phyloP scores from a whole-genome alignment of 2,113 vertebrate genomes.

The Lontra canadensis region DNA sequence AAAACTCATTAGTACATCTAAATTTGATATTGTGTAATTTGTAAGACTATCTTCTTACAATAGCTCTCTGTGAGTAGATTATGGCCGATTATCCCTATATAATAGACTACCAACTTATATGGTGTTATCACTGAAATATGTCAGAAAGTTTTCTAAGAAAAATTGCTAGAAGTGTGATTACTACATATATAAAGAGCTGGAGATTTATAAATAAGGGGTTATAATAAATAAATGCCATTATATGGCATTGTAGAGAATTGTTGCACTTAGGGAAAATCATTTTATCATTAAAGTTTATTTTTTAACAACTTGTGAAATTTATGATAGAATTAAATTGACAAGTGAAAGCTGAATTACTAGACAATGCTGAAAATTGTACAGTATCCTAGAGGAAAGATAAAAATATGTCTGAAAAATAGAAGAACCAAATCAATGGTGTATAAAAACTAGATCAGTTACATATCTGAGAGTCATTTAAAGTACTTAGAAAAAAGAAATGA shows the following conservation, averaged over 20 bases:
- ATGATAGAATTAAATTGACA: constrained; percentile 30
- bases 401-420: constrained; percentile 13
- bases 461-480: neutral
- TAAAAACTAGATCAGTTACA: constrained; percentile 3
- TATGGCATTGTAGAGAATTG: neutral
- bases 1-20: neutral
- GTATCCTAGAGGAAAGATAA: neutral
- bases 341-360: constrained; percentile 1
- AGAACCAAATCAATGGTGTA: neutral
- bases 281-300: neutral
- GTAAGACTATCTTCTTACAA: neutral
- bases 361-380: neutral
- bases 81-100: neutral
- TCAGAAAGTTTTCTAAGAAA: constrained; percentile 17
- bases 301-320: constrained; percentile 21
- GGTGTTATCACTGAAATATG: neutral
- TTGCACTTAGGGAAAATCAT: neutral
- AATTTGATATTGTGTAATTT: constrained; percentile 29
- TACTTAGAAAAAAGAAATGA: neutral
- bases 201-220: neutral
- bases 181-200: constrained; percentile 18
- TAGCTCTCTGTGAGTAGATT: neutral
- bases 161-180: neutral
- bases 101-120: neutral
- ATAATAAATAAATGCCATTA: neutral